Evolutionary conservation across 2,113 vertebrate species (phyloP).

Genomic region (Gorsachius goisagi): DNA sequence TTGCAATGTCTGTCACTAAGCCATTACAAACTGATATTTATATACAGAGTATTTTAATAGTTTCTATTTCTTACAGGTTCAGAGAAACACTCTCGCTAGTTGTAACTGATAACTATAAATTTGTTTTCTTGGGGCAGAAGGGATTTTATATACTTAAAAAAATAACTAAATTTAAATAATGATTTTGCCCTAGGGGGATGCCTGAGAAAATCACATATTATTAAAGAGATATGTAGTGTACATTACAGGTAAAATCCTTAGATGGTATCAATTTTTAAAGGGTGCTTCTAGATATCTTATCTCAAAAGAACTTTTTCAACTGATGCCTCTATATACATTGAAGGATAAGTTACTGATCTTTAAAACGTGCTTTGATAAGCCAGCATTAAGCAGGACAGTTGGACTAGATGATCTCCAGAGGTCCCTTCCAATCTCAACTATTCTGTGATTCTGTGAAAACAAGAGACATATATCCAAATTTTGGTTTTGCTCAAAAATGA

Average conservation of each 20-base stretch:
- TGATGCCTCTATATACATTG: rapidly evolving
- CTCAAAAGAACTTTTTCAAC: not conserved
- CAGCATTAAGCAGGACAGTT: not conserved
- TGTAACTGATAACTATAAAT: not conserved
- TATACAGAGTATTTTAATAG: not conserved
- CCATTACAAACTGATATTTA: not conserved
- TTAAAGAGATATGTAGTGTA: not conserved
- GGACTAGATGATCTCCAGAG: not conserved
- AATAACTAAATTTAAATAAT: not conserved
- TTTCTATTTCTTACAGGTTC: not conserved
- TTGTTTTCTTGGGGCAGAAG: not conserved
- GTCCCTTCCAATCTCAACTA: not conserved
- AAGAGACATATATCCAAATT: not conserved
- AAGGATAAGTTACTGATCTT: not conserved
- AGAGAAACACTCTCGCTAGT: not conserved
- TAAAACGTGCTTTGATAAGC: not conserved
- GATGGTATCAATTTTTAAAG: not conserved
- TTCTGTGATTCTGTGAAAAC: not conserved
- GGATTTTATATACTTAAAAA: not conserved
- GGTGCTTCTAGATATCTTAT: not conserved
- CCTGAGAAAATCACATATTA: not conserved
- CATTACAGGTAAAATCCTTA: not conserved
- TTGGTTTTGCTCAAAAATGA: not conserved
- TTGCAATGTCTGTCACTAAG: not conserved
- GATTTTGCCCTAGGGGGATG: not conserved